A percentile compares a stretch with the other conserved stretches of the same genome.
These are phyloP conservation scores for Buceros bicornis DNA, from an alignment of 2,797 vertebrate species.

Conservation along the genomic window DNA sequence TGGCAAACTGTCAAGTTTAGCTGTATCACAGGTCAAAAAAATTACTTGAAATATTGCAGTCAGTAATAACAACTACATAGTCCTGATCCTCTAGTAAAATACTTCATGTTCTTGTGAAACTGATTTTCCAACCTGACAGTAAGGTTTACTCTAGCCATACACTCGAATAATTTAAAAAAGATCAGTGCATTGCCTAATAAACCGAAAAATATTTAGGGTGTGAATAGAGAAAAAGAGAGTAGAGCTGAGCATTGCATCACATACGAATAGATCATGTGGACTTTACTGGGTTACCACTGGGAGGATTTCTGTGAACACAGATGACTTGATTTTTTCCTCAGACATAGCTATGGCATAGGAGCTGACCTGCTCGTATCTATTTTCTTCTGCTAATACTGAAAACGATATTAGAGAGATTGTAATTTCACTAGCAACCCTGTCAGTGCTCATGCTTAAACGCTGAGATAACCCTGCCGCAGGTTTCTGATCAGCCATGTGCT, in stretches of 20 bases:
- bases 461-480: background rate
- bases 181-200: background rate
- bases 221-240: background rate
- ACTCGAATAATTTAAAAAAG: background rate
- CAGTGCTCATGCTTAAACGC: background rate
- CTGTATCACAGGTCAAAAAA: conserved; percentile 24
- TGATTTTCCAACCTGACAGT: background rate
- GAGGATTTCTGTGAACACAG: background rate
- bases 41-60: conserved; percentile 12
- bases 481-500: background rate
- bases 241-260: background rate
- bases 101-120: background rate
- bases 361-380: background rate
- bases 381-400: background rate
- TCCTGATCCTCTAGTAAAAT: background rate
- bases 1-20: conserved; percentile 11
- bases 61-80: background rate
- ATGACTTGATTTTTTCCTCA: background rate
- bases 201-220: background rate
- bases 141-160: background rate
- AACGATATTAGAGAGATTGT: background rate
- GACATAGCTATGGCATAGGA: background rate
- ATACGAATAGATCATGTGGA: background rate
- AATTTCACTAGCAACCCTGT: background rate
- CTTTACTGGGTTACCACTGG: background rate